Percentiles rank a stretch among this genome's conserved stretches.
These are phyloP conservation scores for Peromyscus eremicus DNA, from an alignment of 2,797 vertebrate species.

Conservation along the genomic window DNA sequence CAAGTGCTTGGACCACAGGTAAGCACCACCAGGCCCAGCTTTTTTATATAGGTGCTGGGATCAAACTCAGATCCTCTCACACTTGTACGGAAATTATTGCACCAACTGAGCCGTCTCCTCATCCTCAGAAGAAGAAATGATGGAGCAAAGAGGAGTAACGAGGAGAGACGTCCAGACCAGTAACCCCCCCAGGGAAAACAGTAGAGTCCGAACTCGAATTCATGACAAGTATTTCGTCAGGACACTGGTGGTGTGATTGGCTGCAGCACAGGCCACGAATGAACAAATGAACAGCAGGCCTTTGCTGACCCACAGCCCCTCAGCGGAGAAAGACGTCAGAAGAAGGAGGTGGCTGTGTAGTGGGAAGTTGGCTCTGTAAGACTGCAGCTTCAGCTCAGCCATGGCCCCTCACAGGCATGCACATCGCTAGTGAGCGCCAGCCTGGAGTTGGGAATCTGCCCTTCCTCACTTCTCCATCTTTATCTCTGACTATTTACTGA, in stretches of 20 bases:
- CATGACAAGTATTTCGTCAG: background rate
- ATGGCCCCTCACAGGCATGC: background rate
- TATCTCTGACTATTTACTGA: background rate
- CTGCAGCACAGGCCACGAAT: background rate
- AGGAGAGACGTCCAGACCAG: background rate
- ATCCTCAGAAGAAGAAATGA: constrained; percentile 4
- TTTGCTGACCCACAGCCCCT: background rate
- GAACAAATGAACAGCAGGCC: background rate
- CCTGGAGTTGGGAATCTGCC: background rate
- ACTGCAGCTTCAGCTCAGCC: background rate
- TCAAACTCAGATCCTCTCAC: background rate
- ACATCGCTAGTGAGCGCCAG: background rate
- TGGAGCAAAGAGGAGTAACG: background rate
- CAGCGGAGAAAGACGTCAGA: background rate
- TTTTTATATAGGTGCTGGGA: background rate
- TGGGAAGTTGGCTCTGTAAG: background rate
- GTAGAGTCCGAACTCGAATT: background rate
- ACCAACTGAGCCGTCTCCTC: background rate
- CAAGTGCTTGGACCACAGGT: background rate
- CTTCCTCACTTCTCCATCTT: too few species aligned
- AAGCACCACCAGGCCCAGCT: background rate
- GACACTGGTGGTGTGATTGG: background rate
- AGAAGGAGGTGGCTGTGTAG: background rate
- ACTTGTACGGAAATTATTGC: background rate
- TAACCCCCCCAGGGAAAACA: constrained; percentile 20